Conservation (phyloP, 2,797 vertebrate species). For the Thamnophis elegans region DNA sequence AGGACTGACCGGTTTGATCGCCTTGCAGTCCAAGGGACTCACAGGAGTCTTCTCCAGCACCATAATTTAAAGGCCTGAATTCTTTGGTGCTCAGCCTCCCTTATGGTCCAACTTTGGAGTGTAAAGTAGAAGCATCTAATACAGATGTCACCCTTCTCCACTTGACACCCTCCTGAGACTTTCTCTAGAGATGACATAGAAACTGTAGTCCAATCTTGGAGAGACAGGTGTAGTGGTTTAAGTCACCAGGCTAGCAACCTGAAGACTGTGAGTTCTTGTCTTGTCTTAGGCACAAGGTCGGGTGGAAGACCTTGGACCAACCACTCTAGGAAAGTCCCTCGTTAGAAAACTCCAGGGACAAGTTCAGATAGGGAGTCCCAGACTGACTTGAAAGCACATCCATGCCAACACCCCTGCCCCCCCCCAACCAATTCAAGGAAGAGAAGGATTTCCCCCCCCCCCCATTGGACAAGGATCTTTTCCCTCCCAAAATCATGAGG, state of each 20-base stretch:
- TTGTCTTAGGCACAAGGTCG: neutral
- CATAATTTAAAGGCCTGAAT: too few relatives aligned
- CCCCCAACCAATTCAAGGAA: neutral
- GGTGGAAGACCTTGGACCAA: neutral
- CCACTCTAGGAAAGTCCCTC: neutral
- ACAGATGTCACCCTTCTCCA: neutral
- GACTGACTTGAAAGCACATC: neutral
- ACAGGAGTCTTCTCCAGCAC: too few relatives aligned
- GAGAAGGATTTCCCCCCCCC: too few relatives aligned
- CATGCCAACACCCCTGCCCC: accelerated
- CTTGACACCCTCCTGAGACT: neutral
- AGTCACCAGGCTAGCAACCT: neutral
- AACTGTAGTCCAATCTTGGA: neutral
- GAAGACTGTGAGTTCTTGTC: neutral
- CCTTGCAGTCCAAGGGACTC: too few relatives aligned
- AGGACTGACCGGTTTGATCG: too few relatives aligned
- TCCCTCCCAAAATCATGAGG: neutral
- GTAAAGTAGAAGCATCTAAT: neutral
- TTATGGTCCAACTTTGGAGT: neutral
- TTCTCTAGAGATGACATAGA: neutral
- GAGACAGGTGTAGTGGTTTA: neutral
- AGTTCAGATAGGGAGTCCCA: neutral
- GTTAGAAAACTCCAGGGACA: neutral
- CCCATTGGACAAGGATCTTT: neutral
- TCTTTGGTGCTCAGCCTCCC: too few relatives aligned